Evolutionary conservation across 64 coral and sea anemone genomes (phyloP), one percentile per base, ranked within the genome.

Genomic region (Montipora cactus): DNA sequence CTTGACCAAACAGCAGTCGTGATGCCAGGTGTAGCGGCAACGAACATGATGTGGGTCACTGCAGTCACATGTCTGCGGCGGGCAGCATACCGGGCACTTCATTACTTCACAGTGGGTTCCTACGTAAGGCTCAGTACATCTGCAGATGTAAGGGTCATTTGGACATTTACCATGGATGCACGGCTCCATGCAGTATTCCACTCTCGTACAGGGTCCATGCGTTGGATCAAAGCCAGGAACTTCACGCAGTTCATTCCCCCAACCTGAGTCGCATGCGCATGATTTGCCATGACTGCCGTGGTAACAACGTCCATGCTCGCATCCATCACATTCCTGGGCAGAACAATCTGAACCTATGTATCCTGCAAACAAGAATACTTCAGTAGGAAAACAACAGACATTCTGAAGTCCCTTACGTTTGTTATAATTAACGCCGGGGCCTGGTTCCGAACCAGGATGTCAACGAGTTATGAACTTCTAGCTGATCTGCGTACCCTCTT

Each of bases 61-160:
- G 77, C 96, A 98, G 83, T 92, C 89, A 12, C 96, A 98, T 1
- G 96, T 98, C 81, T 98, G 89, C 11, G 96, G 96, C 19, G 96
- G 96, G 59, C 96, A 98, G 47, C 96, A 98, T 49, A 95, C 81
- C 25, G 96, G 96, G 44, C 96, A 98, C 48, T 91, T 59, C 1
- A 95, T 98, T 21, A 57, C 74, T 28, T 98, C 96, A 72, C 96
- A 98, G 22, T 98, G 75, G 28, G 93, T 81, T 8, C 94, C 94
- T 2, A 87, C 81, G 81, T 92, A 95, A 0, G 94, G 94, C 2
- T 64, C 12, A 5, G 2, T 68, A n/a, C 94, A 95, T 69, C 47
- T 83, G 8, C 94, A 95, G 45, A 81, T 1, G 46, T 59, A 67
- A 16, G 44, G 57, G 59, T 58, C 79, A 2, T 81, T 21, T 81